A percentile compares a stretch with the other conserved stretches of the same genome.
Evolutionary conservation across 2,888 invertebrate species (phyloP).

Genomic region (Pammene fasciana): DNA sequence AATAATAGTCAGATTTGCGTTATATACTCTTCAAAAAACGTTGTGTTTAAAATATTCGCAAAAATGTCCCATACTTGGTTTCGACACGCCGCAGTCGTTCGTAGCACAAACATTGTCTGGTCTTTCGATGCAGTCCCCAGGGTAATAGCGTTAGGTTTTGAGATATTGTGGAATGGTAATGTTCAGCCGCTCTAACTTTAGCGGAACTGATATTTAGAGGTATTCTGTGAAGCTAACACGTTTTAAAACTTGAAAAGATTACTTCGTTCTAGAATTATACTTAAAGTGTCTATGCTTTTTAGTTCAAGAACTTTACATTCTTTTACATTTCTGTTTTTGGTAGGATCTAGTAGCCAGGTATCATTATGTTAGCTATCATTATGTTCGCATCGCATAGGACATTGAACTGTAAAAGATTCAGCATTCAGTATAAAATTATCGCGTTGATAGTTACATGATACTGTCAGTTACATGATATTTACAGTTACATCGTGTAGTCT

Average conservation of each 20-base stretch:
- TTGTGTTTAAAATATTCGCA: not conserved
- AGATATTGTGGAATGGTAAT: conserved; percentile 44
- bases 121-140: conserved; percentile 63
- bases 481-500: not conserved
- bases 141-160: conserved; percentile 57
- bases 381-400: no score
- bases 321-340: not conserved
- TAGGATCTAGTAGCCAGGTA: no score
- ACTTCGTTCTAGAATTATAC: no score
- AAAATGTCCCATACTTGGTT: conserved; percentile 10
- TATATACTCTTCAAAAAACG: not conserved
- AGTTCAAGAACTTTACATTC: no score
- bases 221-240: not conserved
- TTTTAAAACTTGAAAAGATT: not conserved
- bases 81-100: conserved; percentile 52
- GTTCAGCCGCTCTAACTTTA: conserved; percentile 31
- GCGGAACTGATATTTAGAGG: conserved; percentile 22
- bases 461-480: not conserved
- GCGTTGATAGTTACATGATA: no score
- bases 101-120: conserved; percentile 66
- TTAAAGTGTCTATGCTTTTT: no score
- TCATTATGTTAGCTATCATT: no score
- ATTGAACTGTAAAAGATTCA: no score
- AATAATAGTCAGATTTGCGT: no score
- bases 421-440: no score